Evolutionary conservation across 2,113 vertebrate genomes (phyloP).

Genomic region (Lathamus discolor): DNA sequence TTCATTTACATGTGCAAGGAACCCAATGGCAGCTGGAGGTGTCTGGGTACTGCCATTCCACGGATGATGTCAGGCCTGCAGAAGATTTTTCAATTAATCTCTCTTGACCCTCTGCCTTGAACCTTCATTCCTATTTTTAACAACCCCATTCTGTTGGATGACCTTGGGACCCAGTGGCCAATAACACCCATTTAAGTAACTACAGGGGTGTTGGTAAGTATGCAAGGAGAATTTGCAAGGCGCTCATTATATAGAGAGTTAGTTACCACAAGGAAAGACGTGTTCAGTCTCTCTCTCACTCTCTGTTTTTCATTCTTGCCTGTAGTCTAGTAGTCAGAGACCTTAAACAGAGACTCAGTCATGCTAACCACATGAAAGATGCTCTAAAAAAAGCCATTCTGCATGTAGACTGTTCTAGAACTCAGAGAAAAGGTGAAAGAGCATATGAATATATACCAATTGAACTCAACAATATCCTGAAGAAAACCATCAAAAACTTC

Average conservation of each 20-base stretch:
- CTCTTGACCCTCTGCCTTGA: constrained; percentile 63
- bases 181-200: constrained; percentile 71
- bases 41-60: constrained; percentile 56
- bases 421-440: not conserved
- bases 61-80: constrained; percentile 50
- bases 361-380: not conserved
- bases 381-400: not conserved
- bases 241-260: constrained; percentile 48
- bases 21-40: constrained; percentile 60
- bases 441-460: not conserved
- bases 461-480: not conserved
- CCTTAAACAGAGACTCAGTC: not conserved
- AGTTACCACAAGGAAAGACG: constrained; percentile 4
- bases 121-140: constrained; percentile 70
- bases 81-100: constrained; percentile 77
- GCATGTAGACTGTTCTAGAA: rapidly evolving
- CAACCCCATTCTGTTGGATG: constrained; percentile 59
- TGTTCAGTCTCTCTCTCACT: not conserved
- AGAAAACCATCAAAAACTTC: not conserved
- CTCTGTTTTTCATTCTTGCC: not conserved
- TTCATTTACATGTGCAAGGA: constrained; percentile 65
- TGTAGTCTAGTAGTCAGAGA: not conserved
- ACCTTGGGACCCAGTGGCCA: constrained; percentile 64
- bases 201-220: constrained; percentile 22
- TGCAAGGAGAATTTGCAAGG: constrained; percentile 60